phyloP scores from a whole-genome alignment of 2,888 invertebrate genomes.

The Caenorhabditis panamensis region DNA sequence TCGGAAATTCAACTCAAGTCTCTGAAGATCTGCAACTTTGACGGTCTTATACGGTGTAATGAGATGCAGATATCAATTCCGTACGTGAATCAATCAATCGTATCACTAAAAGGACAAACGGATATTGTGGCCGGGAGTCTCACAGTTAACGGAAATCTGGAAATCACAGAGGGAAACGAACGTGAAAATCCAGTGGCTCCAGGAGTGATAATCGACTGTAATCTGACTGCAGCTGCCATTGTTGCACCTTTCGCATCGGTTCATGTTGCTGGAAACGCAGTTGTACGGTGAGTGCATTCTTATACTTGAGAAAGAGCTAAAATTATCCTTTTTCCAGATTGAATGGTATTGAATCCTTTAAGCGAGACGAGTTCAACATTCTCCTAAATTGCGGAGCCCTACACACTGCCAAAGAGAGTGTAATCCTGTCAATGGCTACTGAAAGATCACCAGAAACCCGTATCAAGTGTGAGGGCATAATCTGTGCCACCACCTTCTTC shows the following conservation, averaged over 20 bases:
- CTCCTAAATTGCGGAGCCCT: constrained; percentile 67
- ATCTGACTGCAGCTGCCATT: constrained; percentile 65
- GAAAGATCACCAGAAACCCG: constrained; percentile 23
- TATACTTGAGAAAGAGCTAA: background rate
- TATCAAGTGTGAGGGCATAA: constrained; percentile 63
- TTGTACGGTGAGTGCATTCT: constrained; percentile 39
- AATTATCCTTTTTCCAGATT: constrained; percentile 23
- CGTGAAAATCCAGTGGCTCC: constrained; percentile 48
- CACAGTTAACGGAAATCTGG: constrained; percentile 66
- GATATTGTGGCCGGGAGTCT: constrained; percentile 68
- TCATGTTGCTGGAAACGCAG: constrained; percentile 55
- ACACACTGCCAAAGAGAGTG: constrained; percentile 54
- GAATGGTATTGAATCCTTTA: constrained; percentile 58
- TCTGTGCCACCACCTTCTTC: constrained; percentile 65
- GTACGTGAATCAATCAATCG: constrained; percentile 61
- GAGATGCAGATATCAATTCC: constrained; percentile 66
- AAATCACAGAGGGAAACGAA: constrained; percentile 29
- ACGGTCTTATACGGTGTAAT: constrained; percentile 68
- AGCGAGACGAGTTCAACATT: constrained; percentile 63
- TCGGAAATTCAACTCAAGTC: constrained; percentile 56
- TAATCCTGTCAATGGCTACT: constrained; percentile 58
- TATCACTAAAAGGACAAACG: constrained; percentile 64
- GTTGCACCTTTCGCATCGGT: constrained; percentile 68
- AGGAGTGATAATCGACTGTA: constrained; percentile 58
- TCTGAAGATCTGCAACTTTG: constrained; percentile 50